Evolutionary conservation across 2,113 vertebrate genomes (phyloP), one percentile per base, ranked within the genome.

Genomic region (Agelaius phoeniceus): DNA sequence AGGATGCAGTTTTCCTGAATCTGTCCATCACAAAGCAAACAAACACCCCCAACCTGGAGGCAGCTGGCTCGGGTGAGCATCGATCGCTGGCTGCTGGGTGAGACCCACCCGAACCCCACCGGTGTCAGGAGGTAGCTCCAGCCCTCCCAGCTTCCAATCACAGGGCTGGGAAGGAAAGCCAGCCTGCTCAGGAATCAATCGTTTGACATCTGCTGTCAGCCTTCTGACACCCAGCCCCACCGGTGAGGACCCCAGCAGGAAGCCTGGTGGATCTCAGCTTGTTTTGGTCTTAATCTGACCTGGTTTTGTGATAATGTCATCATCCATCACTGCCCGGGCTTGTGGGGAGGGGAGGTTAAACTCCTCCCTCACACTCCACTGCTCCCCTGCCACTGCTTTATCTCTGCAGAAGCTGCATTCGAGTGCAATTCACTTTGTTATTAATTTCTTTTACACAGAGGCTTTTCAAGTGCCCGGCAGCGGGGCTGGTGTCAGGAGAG

Each of bases 361-460:
- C 83, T 74, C 65, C 22, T 83, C 69, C 49, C 71, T 82, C 74
- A 3, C 35, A 9, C 51, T 62, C 65, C 3, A 4, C 27, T 0
- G 0, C 72, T 86, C 58, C 44, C 58, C 51, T 1, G 1, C 71
- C 55, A 4, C 63, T 1, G 28, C 90, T 90, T 89, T 83, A 35
- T 78, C 73, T 84, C 80, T 66, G 24, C 80, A 81, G 39, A 75
- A 89, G 86, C 68, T 73, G 74, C 48, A 18, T 48, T 84, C 0
- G 4, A 92, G 86, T 65, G 69, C 54, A 72, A 63, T 68, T 94
- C 48, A 28, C 54, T 95, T 82, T 57, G 62, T 81, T 93, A 91
- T 75, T 89, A 49, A 94, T 94, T 94, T 71, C 33, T 81, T 74
- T 77, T 67, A 39, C 43, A 6, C 33, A 13, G 83, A 85, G 61